These are phyloP conservation scores for Dendrolimus kikuchii DNA, from an alignment of 1,140 invertebrate species.

Conservation along the genomic window DNA sequence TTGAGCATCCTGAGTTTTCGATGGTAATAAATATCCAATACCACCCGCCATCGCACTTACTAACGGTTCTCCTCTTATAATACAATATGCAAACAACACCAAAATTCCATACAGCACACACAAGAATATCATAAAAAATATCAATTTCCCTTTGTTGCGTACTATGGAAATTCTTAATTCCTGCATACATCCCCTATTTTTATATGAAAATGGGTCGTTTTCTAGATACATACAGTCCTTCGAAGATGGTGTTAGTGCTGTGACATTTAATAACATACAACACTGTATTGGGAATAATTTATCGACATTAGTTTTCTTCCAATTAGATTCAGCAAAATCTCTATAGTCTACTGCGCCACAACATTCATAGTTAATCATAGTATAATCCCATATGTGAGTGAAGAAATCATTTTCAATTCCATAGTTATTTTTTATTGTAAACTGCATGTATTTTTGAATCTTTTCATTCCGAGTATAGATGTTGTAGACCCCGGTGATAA, in stretches of 20 bases:
- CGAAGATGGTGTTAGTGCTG: slow-evolving; percentile 28
- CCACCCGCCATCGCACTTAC: slow-evolving; percentile 20
- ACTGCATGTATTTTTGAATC: slow-evolving; percentile 30
- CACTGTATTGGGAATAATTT: slow-evolving; percentile 48
- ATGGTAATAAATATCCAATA: slow-evolving; percentile 10
- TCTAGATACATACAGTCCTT: slow-evolving; percentile 30
- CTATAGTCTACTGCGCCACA: slow-evolving; percentile 40
- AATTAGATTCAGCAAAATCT: slow-evolving; percentile 39
- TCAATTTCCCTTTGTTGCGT: slow-evolving; percentile 33
- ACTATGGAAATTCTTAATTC: slow-evolving; percentile 30
- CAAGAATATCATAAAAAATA: slow-evolving; percentile 40
- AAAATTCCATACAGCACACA: slow-evolving; percentile 26
- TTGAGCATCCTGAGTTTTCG: slow-evolving; percentile 17
- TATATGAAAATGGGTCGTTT: slow-evolving; percentile 18
- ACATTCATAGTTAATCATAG: slow-evolving; percentile 56
- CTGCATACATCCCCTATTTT: slow-evolving; percentile 40
- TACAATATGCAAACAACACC: slow-evolving; percentile 45
- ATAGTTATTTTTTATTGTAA: slow-evolving; percentile 34
- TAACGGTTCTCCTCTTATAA: slow-evolving; percentile 44
- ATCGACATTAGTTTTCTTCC: slow-evolving; percentile 33
- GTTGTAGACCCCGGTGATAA: slow-evolving; percentile 48
- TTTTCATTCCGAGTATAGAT: slow-evolving; percentile 44
- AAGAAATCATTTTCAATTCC: slow-evolving; percentile 51
- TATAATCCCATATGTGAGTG: slow-evolving; percentile 39
- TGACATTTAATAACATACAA: slow-evolving; percentile 39